Base-by-base conservation (phyloP, 2,113 vertebrate genomes). In the Cyanoramphus novaezelandiae region DNA sequence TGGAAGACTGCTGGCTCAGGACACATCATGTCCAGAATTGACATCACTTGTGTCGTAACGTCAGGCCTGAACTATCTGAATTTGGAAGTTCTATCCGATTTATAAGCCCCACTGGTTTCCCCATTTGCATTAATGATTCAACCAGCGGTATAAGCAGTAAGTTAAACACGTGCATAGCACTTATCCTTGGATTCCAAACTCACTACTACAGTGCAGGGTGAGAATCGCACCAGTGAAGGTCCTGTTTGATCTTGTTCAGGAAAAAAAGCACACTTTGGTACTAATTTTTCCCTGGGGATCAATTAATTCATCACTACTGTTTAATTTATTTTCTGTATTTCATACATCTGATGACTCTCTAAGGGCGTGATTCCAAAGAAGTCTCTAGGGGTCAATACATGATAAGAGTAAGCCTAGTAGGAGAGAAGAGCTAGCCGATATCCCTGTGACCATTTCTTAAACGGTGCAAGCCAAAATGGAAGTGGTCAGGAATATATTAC, bases 271-370 rank as follows among this genome's bases (percentile, higher is more conserved):
- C 47, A 35, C 39, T 87, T 91, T 39, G 25, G 25, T 53, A 57
- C 43, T 92, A 92, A 76, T 70, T 35, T 89, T 93, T 62, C 90
- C 63, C 68, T 63, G 18, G 37, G 67, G 69, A 92, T 67, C 79
- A 86, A 46, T 95, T 91, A 91, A 71, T 80, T 88, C 14, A 79
- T 85, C 41, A 44, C 82, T 80, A 79, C 50, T 93, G 39, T 95
- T 86, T 88, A 55, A 55, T 95, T 94, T 85, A 50, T 91, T 92
- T 86, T 70, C 68, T 81, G 1, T 92, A 68, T 78, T 65, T 93
- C 65, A 53, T 65, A 18, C 44, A 29, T 83, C 55, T 89, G 63
- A 82, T 91, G 43, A 76, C 31, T 90, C 44, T 90, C 72, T 70
- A 76, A 86, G 71, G 70, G 46, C 17, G 39, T 77, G 39, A 62